Evolutionary conservation across 2,113 vertebrate genomes (phyloP), one percentile per base, ranked within the genome.

Genomic region (Arvicanthis niloticus): DNA sequence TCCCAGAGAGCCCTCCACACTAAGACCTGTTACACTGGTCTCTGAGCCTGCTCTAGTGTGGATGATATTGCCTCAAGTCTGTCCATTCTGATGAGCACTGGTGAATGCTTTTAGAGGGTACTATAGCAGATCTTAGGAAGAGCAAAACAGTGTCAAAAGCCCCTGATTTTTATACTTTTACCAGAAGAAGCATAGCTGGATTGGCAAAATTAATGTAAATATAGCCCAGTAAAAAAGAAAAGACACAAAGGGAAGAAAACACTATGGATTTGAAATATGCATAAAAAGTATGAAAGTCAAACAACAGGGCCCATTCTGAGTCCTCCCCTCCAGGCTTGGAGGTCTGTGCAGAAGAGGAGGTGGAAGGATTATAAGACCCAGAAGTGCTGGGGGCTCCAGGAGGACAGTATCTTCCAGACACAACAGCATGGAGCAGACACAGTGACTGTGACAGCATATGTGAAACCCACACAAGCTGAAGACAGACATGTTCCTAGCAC

Each of bases 381-480:
- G 40, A 65, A 6, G 8, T 45, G 16, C 26, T 12, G 7, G 16
- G 12, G 56, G 31, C 58, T 40, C 26, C 82, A 65, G 42, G 75
- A 40, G 26, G 42, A 15, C 42, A 15, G 40, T 3, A 2, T 45
- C 16, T 45, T 45, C 60, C 56, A 65, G 26, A 65, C 4, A 34
- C 1, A 9, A 19, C 15, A 31, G n/a, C n/a, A 48, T 26, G 7
- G 29, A 34, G 8, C 42, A 11, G 40, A 62, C n/a, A 31, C 11
- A 40, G 37, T 3, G 5, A 40, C 34, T 24, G 53, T 34, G 21
- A 17, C 12, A 15, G 53, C 7, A 0, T 9, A 62, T 1, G n/a
- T 17, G 29, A 62, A 4, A 3, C n/a, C 26, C 0, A 13, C 6
- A 26, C 37, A 81, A n/a, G 19, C 11, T 65, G 40, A 65, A 85